A percentile compares a stretch with the other conserved stretches of the same genome.
These are phyloP conservation scores for Gallirallus australis DNA, from an alignment of 2,797 vertebrate genomes.

Conservation along the genomic window DNA sequence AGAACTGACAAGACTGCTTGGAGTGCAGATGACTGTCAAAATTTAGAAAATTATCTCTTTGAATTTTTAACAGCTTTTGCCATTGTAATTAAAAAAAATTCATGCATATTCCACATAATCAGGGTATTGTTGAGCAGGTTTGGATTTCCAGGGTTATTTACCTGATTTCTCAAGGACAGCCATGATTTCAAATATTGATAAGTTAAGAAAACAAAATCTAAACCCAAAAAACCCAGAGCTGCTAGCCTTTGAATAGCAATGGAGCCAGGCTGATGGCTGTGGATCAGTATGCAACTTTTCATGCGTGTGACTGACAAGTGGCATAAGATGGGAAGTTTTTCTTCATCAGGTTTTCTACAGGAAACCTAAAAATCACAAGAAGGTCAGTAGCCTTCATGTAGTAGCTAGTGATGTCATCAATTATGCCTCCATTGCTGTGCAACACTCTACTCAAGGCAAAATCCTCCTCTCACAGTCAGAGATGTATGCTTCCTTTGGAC, in stretches of 20 bases:
- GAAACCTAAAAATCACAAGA: neutral
- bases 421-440: neutral
- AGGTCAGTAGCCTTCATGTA: neutral
- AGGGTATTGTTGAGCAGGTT: neutral
- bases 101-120: slow-evolving; percentile 1
- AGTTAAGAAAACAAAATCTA: neutral
- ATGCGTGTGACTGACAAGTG: neutral
- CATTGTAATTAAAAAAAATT: neutral
- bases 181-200: neutral
- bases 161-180: slow-evolving; percentile 14
- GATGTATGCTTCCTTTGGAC: neutral
- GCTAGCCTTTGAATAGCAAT: neutral
- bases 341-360: neutral
- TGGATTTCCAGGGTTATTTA: slow-evolving; percentile 4
- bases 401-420: neutral
- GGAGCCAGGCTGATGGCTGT: neutral
- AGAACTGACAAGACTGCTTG: slow-evolving; percentile 49
- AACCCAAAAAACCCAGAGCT: neutral
- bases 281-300: neutral
- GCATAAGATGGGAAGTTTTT: neutral
- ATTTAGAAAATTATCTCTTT: slow-evolving; percentile 61
- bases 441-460: neutral
- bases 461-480: neutral
- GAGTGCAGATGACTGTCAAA: slow-evolving; percentile 50
- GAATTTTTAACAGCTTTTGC: slow-evolving; percentile 39